A percentile compares a stretch with the other conserved stretches of the same genome.
phyloP scores from a whole-genome alignment of 2,797 vertebrate species.

The Hippoglossus hippoglossus region DNA sequence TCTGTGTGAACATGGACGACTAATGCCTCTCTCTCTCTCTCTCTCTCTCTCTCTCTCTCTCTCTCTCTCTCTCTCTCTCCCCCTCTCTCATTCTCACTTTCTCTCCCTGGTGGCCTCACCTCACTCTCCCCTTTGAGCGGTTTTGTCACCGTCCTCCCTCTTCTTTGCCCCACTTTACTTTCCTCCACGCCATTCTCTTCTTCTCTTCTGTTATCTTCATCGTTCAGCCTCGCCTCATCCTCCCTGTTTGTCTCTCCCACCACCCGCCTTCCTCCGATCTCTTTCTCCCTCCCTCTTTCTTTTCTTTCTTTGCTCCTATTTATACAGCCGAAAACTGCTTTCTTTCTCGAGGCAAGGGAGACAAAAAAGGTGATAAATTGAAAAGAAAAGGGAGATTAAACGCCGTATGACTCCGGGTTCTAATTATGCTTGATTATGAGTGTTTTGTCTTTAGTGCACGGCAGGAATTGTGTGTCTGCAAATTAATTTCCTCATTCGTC shows the following conservation, averaged over 20 bases:
- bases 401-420: constrained; percentile 39
- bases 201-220: constrained; percentile 40
- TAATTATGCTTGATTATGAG: constrained; percentile 62
- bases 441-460: constrained; percentile 46
- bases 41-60: background rate
- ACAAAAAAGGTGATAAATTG: constrained; percentile 33
- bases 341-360: constrained; percentile 36
- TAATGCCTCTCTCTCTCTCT: constrained; percentile 17
- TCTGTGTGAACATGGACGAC: constrained; percentile 24
- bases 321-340: constrained; percentile 21
- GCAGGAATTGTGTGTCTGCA: constrained; percentile 36
- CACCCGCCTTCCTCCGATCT: constrained; percentile 25
- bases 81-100: constrained; percentile 2
- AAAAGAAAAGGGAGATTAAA: constrained; percentile 51
- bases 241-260: constrained; percentile 19
- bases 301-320: constrained; percentile 29
- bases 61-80: constrained; percentile 13
- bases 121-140: constrained; percentile 32
- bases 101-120: constrained; percentile 19
- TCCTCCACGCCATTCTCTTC: constrained; percentile 17
- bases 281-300: constrained; percentile 3
- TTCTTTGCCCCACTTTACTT: constrained; percentile 61
- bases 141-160: constrained; percentile 43
- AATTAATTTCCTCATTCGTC: constrained; percentile 53
- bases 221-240: constrained; percentile 28